Percentiles rank a stretch among this genome's conserved stretches.
These are phyloP conservation scores for Rhyacophila evoluta DNA, from an alignment of 2,888 invertebrate species.

Conservation along the genomic window DNA sequence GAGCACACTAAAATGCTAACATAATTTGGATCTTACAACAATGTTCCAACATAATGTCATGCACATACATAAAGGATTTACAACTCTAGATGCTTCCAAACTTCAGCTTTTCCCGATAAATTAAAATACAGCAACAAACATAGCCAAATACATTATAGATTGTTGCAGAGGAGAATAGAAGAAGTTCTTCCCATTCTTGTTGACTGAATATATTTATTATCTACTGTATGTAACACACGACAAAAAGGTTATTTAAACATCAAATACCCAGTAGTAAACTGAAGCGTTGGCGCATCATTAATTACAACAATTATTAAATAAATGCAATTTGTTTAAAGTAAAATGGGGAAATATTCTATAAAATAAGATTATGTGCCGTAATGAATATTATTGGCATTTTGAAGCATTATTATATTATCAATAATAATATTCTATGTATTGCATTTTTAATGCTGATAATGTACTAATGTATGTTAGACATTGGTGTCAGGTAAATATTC, in stretches of 20 bases:
- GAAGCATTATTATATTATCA: neutral
- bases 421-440: neutral
- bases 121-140: no score
- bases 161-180: no score
- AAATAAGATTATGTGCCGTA: neutral
- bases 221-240: no score
- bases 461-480: neutral
- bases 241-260: no score
- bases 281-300: no score
- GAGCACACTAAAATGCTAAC: neutral
- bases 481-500: constrained; percentile 3
- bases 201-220: no score
- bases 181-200: no score
- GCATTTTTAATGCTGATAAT: neutral
- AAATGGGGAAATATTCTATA: neutral
- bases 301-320: neutral
- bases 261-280: no score
- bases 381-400: neutral
- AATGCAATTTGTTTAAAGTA: neutral
- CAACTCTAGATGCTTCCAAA: neutral
- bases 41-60: neutral
- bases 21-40: neutral
- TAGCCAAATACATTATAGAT: no score
- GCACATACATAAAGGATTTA: neutral
- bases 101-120: no score